Percentiles rank a stretch among this genome's conserved stretches.
These are phyloP conservation scores for Meandrusa payeni DNA, from an alignment of 2,888 invertebrate genomes.

Conservation along the genomic window DNA sequence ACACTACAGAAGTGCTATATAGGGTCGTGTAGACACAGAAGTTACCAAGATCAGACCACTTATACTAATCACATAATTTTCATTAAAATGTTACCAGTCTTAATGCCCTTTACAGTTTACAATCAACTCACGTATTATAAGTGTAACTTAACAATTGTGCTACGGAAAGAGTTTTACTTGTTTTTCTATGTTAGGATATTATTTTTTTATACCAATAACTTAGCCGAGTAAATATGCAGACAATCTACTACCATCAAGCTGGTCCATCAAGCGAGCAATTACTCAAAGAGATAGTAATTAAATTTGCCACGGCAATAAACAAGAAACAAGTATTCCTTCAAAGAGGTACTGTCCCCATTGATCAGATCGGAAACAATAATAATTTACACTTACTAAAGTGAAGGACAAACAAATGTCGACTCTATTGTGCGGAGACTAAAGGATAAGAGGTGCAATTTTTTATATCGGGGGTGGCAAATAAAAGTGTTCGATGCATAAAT, in stretches of 20 bases:
- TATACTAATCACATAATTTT: no score
- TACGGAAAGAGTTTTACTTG: no score
- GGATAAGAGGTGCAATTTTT: conserved; percentile 24
- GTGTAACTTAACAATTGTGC: no score
- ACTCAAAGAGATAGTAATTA: conserved; percentile 68
- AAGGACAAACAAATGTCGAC: conserved; percentile 19
- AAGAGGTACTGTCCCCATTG: conserved; percentile 50
- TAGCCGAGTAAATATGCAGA: conserved; percentile 6
- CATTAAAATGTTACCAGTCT: no score
- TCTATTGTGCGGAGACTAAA: conserved; percentile 17
- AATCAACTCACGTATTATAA: no score
- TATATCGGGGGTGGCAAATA: conserved; percentile 25
- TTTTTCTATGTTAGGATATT: neutral
- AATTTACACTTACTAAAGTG: conserved; percentile 18
- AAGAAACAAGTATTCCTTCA: conserved; percentile 47
- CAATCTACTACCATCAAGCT: conserved; percentile 15
- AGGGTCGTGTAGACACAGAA: no score
- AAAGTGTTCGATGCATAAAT: conserved; percentile 55
- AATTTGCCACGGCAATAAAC: conserved; percentile 58
- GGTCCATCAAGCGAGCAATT: conserved; percentile 54
- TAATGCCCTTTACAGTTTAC: no score
- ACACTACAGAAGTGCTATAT: no score
- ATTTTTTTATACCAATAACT: conserved; percentile 31
- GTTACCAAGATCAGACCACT: no score
- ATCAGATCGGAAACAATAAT: conserved; percentile 38